These are phyloP conservation scores for Hydropsyche tenuis DNA, from an alignment of 1,140 invertebrate species.

Conservation along the genomic window DNA sequence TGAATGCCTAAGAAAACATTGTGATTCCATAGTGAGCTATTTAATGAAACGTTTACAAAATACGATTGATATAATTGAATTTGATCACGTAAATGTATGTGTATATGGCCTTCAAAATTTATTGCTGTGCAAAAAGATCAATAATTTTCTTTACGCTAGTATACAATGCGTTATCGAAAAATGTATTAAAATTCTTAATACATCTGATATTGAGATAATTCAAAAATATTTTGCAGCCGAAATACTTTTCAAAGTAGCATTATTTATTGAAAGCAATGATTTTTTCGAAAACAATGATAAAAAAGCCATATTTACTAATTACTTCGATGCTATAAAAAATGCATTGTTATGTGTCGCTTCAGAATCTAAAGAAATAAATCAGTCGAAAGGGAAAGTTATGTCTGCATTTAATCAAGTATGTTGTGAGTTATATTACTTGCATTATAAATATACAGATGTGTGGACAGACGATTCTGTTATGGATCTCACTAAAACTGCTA, in stretches of 20 bases:
- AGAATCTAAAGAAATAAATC: constrained; percentile 6
- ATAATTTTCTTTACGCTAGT: constrained; percentile 1
- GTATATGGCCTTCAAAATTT: constrained; percentile 28
- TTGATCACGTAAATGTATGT: constrained; percentile 32
- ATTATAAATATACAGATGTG: constrained; percentile 32
- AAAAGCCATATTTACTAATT: not conserved
- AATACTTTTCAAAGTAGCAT: constrained; percentile 32
- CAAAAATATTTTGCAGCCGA: constrained; percentile 46
- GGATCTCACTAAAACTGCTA: constrained; percentile 19
- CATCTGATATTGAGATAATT: constrained; percentile 1
- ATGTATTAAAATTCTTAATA: constrained; percentile 14
- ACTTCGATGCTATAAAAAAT: not conserved
- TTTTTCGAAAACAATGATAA: constrained; percentile 25
- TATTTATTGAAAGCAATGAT: constrained; percentile 33
- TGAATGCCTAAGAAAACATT: constrained; percentile 2
- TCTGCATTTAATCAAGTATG: constrained; percentile 37
- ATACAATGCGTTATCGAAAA: constrained; percentile 5
- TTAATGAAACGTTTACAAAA: constrained; percentile 30
- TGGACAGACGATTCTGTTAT: constrained; percentile 16
- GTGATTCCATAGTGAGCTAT: constrained; percentile 31
- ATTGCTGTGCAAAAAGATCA: constrained; percentile 12
- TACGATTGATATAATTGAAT: constrained; percentile 19
- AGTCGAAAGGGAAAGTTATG: constrained; percentile 38
- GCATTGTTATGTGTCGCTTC: not conserved
- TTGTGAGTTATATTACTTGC: constrained; percentile 38